A percentile compares a stretch with the other conserved stretches of the same genome.
Evolutionary conservation across 2,888 invertebrate species (phyloP).

Genomic region (Pherbina coryleti): DNA sequence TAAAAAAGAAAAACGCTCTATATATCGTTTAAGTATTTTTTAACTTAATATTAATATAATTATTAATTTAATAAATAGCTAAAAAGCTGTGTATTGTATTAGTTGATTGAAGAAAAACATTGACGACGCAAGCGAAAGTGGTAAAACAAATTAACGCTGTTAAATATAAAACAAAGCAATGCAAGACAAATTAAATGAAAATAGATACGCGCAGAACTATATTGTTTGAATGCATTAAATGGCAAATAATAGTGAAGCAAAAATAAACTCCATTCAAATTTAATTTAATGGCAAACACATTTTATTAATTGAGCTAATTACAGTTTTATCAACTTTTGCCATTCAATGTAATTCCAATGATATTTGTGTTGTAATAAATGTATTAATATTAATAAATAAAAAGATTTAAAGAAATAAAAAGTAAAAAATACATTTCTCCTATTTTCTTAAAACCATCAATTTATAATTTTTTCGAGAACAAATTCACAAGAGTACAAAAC

Average conservation of each 20-base stretch:
- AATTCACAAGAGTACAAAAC: slow-evolving; percentile 13
- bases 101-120: background rate
- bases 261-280: too few species aligned
- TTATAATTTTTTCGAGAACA: background rate
- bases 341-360: background rate
- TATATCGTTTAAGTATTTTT: slow-evolving; percentile 36
- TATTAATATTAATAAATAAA: slow-evolving; percentile 23
- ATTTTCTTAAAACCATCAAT: background rate
- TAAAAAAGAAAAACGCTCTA: slow-evolving; percentile 28
- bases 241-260: too few species aligned
- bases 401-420: slow-evolving; percentile 16
- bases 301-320: background rate
- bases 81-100: slow-evolving; percentile 22
- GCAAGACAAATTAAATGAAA: slow-evolving; percentile 8
- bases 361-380: slow-evolving; percentile 26
- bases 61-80: slow-evolving; percentile 34
- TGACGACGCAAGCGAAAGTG: background rate
- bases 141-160: background rate
- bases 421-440: background rate
- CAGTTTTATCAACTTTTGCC: background rate
- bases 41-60: slow-evolving; percentile 37
- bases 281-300: background rate
- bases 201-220: too few species aligned
- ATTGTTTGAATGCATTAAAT: too few species aligned
- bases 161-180: background rate